Evolutionary conservation across 2,888 invertebrate species (phyloP).

Genomic region (Iphiclides podalirius): DNA sequence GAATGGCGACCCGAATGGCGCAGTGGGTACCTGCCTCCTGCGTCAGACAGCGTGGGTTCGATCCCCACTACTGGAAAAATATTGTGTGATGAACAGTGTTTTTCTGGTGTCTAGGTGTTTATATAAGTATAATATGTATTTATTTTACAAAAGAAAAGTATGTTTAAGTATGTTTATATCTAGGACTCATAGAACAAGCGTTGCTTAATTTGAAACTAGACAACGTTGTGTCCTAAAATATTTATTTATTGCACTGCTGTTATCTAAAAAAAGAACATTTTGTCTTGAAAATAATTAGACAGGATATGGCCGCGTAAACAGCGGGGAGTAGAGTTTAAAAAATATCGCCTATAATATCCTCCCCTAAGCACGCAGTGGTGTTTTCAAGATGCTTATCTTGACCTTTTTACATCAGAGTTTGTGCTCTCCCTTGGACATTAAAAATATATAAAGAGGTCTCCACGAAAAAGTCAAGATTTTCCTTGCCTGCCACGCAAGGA

Average conservation of each 20-base stretch:
- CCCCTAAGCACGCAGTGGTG: slow-evolving; percentile 24
- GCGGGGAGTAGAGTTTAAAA: slow-evolving; percentile 8
- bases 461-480: slow-evolving; percentile 47
- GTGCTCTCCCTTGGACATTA: slow-evolving; percentile 49
- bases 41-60: too few relatives aligned
- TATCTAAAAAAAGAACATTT: slow-evolving; percentile 12
- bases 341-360: slow-evolving; percentile 25
- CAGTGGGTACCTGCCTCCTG: too few relatives aligned
- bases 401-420: slow-evolving; percentile 45
- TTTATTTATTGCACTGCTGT: background rate
- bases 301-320: slow-evolving; percentile 13
- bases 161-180: too few relatives aligned
- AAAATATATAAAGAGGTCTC: slow-evolving; percentile 64
- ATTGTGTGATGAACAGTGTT: too few relatives aligned
- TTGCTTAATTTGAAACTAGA: too few relatives aligned
- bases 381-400: slow-evolving; percentile 39
- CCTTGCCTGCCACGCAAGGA: slow-evolving; percentile 21
- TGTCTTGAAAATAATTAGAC: slow-evolving; percentile 18
- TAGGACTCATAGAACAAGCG: too few relatives aligned
- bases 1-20: too few relatives aligned
- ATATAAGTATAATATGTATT: too few relatives aligned
- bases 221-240: too few relatives aligned
- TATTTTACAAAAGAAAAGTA: too few relatives aligned
- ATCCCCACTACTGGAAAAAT: too few relatives aligned
- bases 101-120: too few relatives aligned